Percentiles rank a stretch among this genome's conserved stretches.
Evolutionary conservation across 2,888 invertebrate genomes (phyloP).

Genomic region (Pollenia labialis): DNA sequence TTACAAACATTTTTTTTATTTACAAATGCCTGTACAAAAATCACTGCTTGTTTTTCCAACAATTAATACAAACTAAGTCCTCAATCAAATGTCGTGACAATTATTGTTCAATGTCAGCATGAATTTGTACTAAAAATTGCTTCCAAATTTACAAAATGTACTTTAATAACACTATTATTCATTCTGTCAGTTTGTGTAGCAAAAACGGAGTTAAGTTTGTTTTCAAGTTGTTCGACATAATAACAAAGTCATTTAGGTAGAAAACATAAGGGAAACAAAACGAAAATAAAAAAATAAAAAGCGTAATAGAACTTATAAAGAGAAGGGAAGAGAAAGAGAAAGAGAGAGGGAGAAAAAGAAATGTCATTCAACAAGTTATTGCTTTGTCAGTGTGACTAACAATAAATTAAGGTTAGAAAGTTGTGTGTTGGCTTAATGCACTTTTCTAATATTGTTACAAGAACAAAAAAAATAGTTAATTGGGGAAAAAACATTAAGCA

Average conservation of each 20-base stretch:
- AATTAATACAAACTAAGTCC: conserved; percentile 6
- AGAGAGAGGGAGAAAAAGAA: not conserved
- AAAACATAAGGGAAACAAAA: not conserved
- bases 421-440: not conserved
- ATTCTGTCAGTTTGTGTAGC: conserved; percentile 8
- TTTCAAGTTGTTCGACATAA: not conserved
- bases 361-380: conserved; percentile 40
- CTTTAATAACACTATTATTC: not conserved
- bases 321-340: too few species aligned
- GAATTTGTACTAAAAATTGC: not conserved
- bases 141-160: not conserved
- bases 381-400: not conserved
- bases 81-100: conserved; percentile 14
- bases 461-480: too few species aligned
- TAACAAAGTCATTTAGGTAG: conserved; percentile 34
- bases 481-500: too few species aligned
- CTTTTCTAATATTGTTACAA: too few species aligned
- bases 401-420: conserved; percentile 21
- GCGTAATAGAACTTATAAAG: not conserved
- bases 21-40: not conserved
- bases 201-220: not conserved
- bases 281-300: not conserved
- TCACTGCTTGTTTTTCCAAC: too few species aligned
- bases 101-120: conserved; percentile 12
- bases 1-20: not conserved